A percentile compares a stretch with the other conserved stretches of the same genome.
phyloP scores from a whole-genome alignment of 2,113 vertebrate genomes.

The Caloenas nicobarica region DNA sequence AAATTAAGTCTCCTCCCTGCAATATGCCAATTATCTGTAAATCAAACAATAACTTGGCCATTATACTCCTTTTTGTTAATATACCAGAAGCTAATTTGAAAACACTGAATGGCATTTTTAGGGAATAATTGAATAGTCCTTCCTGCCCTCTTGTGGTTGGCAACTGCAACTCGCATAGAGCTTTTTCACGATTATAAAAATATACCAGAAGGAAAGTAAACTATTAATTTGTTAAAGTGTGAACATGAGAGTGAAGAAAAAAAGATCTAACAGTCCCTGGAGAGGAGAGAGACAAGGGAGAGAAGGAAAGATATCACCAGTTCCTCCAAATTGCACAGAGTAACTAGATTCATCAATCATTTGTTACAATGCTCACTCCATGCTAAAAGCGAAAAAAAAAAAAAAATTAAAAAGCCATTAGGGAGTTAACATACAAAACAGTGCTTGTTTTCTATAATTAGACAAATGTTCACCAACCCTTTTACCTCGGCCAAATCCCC shows the following conservation, averaged over 20 bases:
- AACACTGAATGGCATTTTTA: slow-evolving; percentile 74
- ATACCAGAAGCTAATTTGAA: slow-evolving; percentile 86
- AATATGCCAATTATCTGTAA: slow-evolving; percentile 91
- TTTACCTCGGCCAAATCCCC: not conserved
- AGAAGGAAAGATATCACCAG: fast-evolving
- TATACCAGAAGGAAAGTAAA: slow-evolving; percentile 25
- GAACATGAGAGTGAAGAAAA: not conserved
- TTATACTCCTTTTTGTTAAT: slow-evolving; percentile 89
- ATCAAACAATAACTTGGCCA: slow-evolving; percentile 94
- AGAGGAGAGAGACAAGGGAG: not conserved
- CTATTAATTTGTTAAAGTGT: slow-evolving; percentile 33
- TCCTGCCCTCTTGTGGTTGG: slow-evolving; percentile 82
- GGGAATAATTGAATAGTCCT: slow-evolving; percentile 78
- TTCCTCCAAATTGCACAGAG: not conserved
- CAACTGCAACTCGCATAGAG: slow-evolving; percentile 56
- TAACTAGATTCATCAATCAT: not conserved
- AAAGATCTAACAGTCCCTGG: not conserved
- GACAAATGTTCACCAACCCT: not conserved
- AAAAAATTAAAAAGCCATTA: slow-evolving; percentile 22
- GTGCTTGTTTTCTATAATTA: slow-evolving; percentile 43
- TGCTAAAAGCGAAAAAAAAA: not conserved
- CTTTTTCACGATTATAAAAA: not conserved
- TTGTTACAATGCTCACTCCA: not conserved
- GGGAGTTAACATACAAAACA: slow-evolving; percentile 27
- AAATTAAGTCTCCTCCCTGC: slow-evolving; percentile 88